These are phyloP conservation scores for Lasioglossum baleicum DNA, from an alignment of 1,140 invertebrate species.

Conservation along the genomic window DNA sequence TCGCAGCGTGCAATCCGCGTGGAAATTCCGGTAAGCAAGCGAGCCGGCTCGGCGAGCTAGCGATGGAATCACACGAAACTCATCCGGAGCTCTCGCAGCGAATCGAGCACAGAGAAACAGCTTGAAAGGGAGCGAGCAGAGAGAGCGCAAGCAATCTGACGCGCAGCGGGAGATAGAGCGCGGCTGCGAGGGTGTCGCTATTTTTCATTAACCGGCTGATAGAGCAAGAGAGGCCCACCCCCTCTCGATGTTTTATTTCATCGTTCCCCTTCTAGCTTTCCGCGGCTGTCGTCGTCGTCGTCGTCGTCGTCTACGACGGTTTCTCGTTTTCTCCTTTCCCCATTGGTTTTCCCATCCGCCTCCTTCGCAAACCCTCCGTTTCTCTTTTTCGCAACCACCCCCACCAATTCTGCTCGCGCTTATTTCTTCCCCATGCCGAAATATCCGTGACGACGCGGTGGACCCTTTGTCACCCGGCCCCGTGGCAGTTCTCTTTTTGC, in stretches of 20 bases:
- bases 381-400: conserved; percentile 35
- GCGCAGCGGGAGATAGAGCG: conserved; percentile 67
- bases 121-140: conserved; percentile 42
- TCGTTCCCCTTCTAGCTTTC: conserved; percentile 19
- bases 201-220: conserved; percentile 76
- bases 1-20: conserved; percentile 70
- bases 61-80: conserved; percentile 70
- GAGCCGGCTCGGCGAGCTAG: conserved; percentile 16
- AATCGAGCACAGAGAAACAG: conserved; percentile 51
- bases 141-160: conserved; percentile 70
- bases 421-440: conserved; percentile 11
- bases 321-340: conserved; percentile 2
- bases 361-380: conserved; percentile 23
- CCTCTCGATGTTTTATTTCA: conserved; percentile 66
- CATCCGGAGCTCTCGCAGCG: conserved; percentile 58
- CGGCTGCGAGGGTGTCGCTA: conserved; percentile 70
- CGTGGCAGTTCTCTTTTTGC: conserved; percentile 50
- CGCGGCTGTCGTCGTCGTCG: conserved; percentile 2
- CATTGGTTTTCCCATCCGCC: conserved; percentile 21
- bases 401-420: conserved; percentile 19
- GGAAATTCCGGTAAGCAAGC: conserved; percentile 58
- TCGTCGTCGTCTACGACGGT: background rate
- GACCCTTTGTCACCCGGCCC: conserved; percentile 59
- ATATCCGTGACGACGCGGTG: conserved; percentile 31
- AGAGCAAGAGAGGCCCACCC: conserved; percentile 50